Evolutionary conservation across 2,113 vertebrate genomes (phyloP).

Genomic region (Pelmatolapia mariae): DNA sequence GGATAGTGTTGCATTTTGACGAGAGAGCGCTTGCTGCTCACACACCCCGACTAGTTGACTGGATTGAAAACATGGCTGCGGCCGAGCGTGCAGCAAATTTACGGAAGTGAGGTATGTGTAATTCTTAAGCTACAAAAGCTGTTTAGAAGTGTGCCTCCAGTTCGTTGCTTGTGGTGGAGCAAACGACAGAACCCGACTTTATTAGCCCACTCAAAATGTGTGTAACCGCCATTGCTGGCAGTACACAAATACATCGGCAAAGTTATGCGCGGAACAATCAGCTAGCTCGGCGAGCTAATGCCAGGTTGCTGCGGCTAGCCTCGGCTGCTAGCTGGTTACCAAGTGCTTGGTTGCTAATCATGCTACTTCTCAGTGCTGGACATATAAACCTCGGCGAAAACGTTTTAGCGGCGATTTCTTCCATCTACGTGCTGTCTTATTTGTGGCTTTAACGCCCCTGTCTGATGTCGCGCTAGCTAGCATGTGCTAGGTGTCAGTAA

Average conservation of each 20-base stretch:
- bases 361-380: background rate
- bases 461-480: background rate
- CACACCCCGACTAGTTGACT: conserved; percentile 62
- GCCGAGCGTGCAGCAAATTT: conserved; percentile 75
- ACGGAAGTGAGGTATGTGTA: conserved; percentile 81
- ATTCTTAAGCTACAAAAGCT: conserved; percentile 63
- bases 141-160: conserved; percentile 24
- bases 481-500: background rate
- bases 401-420: background rate
- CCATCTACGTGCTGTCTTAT: background rate
- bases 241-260: conserved; percentile 46
- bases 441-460: background rate
- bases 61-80: conserved; percentile 78
- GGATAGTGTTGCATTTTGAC: conserved; percentile 43
- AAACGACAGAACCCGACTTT: background rate
- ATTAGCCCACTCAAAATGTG: background rate
- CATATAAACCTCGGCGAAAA: background rate
- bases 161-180: background rate
- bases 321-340: conserved; percentile 21
- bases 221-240: background rate
- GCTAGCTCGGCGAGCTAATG: conserved; percentile 57
- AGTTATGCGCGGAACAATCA: conserved; percentile 71
- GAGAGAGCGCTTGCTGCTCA: conserved; percentile 64
- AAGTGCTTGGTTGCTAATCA: background rate
- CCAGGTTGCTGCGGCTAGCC: conserved; percentile 20